Percentiles rank a stretch among this genome's conserved stretches.
Evolutionary conservation across 2,888 invertebrate species (phyloP).

Genomic region (Sarcophaga carnaria): DNA sequence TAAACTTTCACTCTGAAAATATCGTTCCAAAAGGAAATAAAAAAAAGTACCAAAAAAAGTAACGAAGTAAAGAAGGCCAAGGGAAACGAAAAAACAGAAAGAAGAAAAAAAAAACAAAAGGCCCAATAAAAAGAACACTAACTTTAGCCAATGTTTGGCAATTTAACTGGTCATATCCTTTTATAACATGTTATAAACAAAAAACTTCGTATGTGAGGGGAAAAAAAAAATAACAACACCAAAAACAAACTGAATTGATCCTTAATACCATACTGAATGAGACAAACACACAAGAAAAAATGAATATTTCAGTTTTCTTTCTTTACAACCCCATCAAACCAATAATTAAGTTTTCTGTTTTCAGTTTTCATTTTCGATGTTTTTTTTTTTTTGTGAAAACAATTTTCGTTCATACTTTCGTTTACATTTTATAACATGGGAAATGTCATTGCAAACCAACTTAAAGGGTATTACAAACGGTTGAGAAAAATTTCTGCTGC

Average conservation of each 20-base stretch:
- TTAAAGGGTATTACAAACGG: no score
- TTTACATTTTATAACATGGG: background rate
- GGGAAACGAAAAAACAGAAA: background rate
- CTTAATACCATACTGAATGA: conserved; percentile 1
- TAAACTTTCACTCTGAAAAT: conserved; percentile 13
- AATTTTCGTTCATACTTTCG: background rate
- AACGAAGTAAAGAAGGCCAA: background rate
- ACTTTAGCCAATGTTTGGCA: conserved; percentile 63
- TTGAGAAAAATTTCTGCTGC: no score
- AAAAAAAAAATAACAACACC: conserved; percentile 10
- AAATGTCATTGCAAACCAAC: conserved; percentile 27
- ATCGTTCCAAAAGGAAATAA: background rate
- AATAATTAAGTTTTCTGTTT: conserved; percentile 57
- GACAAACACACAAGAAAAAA: background rate
- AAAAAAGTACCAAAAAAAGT: background rate
- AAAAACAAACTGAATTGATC: conserved; percentile 45
- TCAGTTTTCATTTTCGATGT: background rate
- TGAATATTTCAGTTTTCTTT: conserved; percentile 35
- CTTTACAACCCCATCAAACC: conserved; percentile 47
- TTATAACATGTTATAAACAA: conserved; percentile 61
- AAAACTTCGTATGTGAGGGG: conserved; percentile 40
- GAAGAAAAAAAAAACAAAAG: conserved; percentile 1
- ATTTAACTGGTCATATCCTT: conserved; percentile 64
- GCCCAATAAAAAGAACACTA: conserved; percentile 5
- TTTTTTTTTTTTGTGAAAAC: background rate